Percentiles rank a stretch among this genome's conserved stretches.
phyloP scores from a whole-genome alignment of 1,140 invertebrate genomes.

The Leptinotarsa defecta region DNA sequence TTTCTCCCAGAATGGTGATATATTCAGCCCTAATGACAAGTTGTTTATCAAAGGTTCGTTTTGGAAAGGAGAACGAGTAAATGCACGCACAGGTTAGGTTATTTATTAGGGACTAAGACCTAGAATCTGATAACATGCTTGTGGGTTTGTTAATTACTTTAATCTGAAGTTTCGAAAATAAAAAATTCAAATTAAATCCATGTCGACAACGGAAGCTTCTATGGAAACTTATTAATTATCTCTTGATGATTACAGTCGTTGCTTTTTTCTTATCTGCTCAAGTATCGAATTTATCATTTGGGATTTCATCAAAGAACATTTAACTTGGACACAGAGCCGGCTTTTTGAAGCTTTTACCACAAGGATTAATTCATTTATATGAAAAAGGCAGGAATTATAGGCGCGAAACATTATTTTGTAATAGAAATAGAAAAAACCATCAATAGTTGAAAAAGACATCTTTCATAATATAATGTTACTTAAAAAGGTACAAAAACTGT shows the following conservation, averaged over 20 bases:
- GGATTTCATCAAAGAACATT: neutral
- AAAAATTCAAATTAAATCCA: slow-evolving; percentile 17
- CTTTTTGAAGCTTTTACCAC: neutral
- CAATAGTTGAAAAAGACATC: too few relatives aligned
- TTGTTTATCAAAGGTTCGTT: slow-evolving; percentile 6
- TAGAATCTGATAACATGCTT: slow-evolving; percentile 9
- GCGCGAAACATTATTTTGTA: too few relatives aligned
- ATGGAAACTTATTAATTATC: slow-evolving; percentile 5
- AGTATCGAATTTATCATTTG: slow-evolving; percentile 8
- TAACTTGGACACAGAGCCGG: neutral
- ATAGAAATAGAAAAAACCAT: too few relatives aligned
- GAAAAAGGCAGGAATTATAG: too few relatives aligned
- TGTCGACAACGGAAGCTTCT: slow-evolving; percentile 13
- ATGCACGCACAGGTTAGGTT: slow-evolving; percentile 1
- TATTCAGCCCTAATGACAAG: neutral
- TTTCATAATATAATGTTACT: too few relatives aligned
- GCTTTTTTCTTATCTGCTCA: neutral
- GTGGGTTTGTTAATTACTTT: slow-evolving; percentile 12
- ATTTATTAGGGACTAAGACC: neutral
- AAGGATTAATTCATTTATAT: too few relatives aligned
- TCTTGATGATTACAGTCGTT: slow-evolving; percentile 9
- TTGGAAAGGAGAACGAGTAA: neutral
- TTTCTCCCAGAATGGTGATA: neutral
- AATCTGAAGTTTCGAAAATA: neutral
- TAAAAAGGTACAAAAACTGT: too few relatives aligned